phyloP scores from a whole-genome alignment of 2,888 invertebrate species.

The Eupithecia dodoneata region DNA sequence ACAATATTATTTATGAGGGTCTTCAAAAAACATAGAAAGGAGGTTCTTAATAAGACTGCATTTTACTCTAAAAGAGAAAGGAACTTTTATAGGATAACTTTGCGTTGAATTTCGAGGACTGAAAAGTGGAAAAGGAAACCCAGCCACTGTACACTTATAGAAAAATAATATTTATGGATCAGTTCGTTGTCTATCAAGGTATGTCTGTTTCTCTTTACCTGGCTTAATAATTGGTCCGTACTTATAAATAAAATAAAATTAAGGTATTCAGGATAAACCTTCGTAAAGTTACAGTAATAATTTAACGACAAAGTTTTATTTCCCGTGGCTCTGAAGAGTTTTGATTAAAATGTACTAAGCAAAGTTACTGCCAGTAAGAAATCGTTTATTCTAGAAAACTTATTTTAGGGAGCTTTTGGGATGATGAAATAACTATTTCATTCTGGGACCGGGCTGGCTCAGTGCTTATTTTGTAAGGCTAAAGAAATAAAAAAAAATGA shows the following conservation, averaged over 20 bases:
- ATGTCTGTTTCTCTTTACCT: no score
- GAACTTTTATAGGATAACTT: background rate
- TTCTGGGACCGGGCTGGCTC: no score
- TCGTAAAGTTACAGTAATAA: background rate
- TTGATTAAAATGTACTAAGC: background rate
- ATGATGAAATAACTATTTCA: background rate
- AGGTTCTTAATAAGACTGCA: background rate
- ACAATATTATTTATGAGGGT: background rate
- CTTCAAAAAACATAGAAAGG: background rate
- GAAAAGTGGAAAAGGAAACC: no score
- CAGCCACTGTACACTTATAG: no score
- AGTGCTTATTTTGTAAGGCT: no score
- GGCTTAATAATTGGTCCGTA: background rate
- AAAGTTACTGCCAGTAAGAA: background rate
- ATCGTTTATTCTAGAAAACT: background rate
- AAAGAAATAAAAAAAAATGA: no score
- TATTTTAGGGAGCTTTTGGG: background rate
- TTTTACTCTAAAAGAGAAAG: background rate
- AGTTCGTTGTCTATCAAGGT: no score
- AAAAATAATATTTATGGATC: no score
- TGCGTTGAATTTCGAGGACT: no score
- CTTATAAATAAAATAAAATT: background rate
- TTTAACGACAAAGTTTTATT: background rate
- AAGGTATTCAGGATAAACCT: background rate
- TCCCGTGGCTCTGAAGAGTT: conserved; percentile 4